Evolutionary conservation across 2,797 vertebrate species (phyloP).

Genomic region (Kryptolebias ocellatus): DNA sequence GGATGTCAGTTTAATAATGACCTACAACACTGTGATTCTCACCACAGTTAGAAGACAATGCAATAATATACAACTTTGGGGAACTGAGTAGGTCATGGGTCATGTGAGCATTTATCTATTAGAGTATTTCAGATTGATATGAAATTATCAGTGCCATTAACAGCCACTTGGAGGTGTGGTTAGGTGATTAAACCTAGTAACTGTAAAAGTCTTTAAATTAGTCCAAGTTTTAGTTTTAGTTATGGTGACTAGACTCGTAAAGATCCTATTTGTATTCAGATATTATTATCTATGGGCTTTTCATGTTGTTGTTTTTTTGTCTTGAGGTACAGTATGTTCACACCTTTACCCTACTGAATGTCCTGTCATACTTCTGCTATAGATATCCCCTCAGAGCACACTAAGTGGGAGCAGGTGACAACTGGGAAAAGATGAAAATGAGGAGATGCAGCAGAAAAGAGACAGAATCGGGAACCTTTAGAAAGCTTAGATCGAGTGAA

Average conservation of each 20-base stretch:
- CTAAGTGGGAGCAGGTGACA: constrained; percentile 48
- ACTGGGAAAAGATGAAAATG: constrained; percentile 58
- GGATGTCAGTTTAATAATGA: neutral
- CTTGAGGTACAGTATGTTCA: constrained; percentile 62
- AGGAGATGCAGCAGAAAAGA: constrained; percentile 38
- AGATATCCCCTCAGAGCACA: constrained; percentile 70
- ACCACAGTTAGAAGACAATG: too few species aligned
- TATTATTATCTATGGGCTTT: constrained; percentile 28
- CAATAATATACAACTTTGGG: too few species aligned
- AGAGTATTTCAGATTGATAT: too few species aligned
- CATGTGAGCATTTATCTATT: too few species aligned
- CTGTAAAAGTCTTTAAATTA: too few species aligned
- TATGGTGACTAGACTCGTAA: constrained; percentile 16
- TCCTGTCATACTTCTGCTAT: constrained; percentile 81
- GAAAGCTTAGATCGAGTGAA: constrained; percentile 35
- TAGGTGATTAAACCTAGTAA: too few species aligned
- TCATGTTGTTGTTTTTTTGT: constrained; percentile 19
- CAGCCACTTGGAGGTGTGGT: too few species aligned
- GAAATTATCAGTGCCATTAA: too few species aligned
- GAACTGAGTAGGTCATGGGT: too few species aligned
- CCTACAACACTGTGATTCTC: too few species aligned
- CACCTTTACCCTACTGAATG: constrained; percentile 77
- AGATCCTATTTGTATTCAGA: constrained; percentile 30
- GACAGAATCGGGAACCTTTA: constrained; percentile 30
- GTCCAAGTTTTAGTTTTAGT: too few species aligned